Evolutionary conservation across 2,113 vertebrate genomes (phyloP), one percentile per base, ranked within the genome.

Genomic region (Benitochromis conjunctus): DNA sequence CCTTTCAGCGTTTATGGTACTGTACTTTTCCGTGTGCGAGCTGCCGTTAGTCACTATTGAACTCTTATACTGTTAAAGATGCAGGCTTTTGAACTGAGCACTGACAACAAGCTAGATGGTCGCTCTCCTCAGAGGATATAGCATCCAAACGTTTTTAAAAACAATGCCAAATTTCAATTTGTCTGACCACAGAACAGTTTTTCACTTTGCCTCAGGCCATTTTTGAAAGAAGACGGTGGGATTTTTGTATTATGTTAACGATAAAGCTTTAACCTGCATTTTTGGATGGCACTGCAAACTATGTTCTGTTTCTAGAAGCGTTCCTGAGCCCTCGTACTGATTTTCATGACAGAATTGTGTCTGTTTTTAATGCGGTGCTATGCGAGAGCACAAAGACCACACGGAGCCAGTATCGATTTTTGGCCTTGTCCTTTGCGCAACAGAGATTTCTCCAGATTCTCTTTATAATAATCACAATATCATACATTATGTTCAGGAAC

Each of bases 391-490:
- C 38, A 9, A 46, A 71, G 38, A 71, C 21, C 21, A 46, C 3
- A 0, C 1, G 8, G n/a, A 26, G 38, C 38, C 64, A 26, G 21
- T 16, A 69, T 24, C 21, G 14, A 69, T 26, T 69, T 26, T 43
- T 16, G n/a, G 21, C 64, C 38, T 26, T 10, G 38, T 71, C 21
- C 64, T 43, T 69, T 69, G 64, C 5, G 1, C 64, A 64, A 26
- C n/a, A 71, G 38, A 69, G 64, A 69, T 46, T 26, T 71, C 21
- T 71, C 64, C 64, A 71, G 66, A 71, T 43, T 43, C 38, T 69
- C 13, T 71, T 24, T 46, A 26, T 71, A 14, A 71, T 4, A 24
- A 16, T 71, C 13, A 71, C 38, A 34, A 24, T 26, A 43, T 26
- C 46, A 26, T 5, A 46, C 21, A 46, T 71, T 71, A 71, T 24